Evolutionary conservation across 2,888 invertebrate genomes (phyloP), one percentile per base, ranked within the genome.

Genomic region (Eupsilia transversa): DNA sequence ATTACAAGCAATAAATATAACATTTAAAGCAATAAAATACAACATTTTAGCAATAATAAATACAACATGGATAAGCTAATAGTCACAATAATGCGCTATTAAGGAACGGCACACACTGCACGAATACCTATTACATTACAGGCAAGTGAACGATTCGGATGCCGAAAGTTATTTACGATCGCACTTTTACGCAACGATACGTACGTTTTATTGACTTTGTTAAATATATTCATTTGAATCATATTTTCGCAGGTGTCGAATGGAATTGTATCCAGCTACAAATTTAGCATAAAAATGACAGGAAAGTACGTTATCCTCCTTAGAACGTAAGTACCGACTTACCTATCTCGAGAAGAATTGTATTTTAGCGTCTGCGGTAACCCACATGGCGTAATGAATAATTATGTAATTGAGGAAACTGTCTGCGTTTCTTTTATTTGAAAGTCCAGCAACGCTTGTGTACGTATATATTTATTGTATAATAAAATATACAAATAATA

Each of bases 11-110:
- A 86, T 77, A 86, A 86, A 80, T 52, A 79, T 70, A 70, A 77
- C 66, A 77, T 80, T 59, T 57, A 59, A 12, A 79, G 76, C 74
- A 79, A 84, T 85, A 83, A 82, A 83, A 83, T 77, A 84, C 87
- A 85, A 80, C 83, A 83, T 88, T 85, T 74, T 65, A 77, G 83
- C 77, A 84, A 90, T 90, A 92, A 92, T 91, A 91, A 92, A 91
- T 89, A 91, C 86, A 87, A 84, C 86, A 88, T 92, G 92, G 93
- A 93, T 91, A 91, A 91, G 88, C 90, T 93, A 94, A 94, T 93
- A 94, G 92, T 88, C 90, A 82, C 86, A 90, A 93, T 92, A 94
- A 93, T 92, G 92, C 87, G 91, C 91, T 88, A 89, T 92, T 93
- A 93, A 91, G 90, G 89, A 84, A 72, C 86, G 73, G 74, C 89